Evolutionary conservation across 2,888 invertebrate species (phyloP), one percentile per base, ranked within the genome.

Genomic region (Polylopha cassiicola): DNA sequence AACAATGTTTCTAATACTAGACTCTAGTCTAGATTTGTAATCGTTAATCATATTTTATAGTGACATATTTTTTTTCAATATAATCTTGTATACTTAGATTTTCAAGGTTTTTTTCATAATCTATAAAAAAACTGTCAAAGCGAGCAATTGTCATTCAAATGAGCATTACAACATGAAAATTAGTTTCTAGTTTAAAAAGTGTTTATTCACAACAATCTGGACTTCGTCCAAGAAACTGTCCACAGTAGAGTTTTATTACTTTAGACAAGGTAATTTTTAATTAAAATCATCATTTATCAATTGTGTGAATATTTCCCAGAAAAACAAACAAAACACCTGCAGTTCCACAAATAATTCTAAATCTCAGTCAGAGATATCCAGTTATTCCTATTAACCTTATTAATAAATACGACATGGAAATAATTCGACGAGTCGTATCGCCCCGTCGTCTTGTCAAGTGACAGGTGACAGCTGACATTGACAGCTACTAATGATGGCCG

Each of bases 131-230:
- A n/a, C n/a, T n/a, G n/a, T n/a, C n/a, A n/a, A n/a, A n/a, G n/a
- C n/a, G n/a, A n/a, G n/a, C n/a, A n/a, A n/a, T n/a, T n/a, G n/a
- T n/a, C n/a, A n/a, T n/a, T 69, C 70, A 60, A 65, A 66, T 61
- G 68, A 71, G 70, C 72, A 73, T 61, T 63, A 68, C 66, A 73
- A 71, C 78, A 81, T 74, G 80, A 76, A 77, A 76, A 75, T 77
- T 65, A 67, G 65, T 58, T 58, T 58, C 53, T 61, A 56, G 60
- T 62, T 55, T 59, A 58, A 60, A 53, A 53, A 61, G 57, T 63
- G 49, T 61, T 66, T 69, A 67, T 72, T 74, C 67, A 63, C 53
- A 72, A 72, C 64, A 73, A 69, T 66, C 71, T 80, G 80, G 81
- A 75, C 56, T 53, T 55, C 51, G 48, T 73, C 80, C 79, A 80